Evolutionary conservation across 2,888 invertebrate species (phyloP), one percentile per base, ranked within the genome.

Genomic region (Koerneria pararmatus): DNA sequence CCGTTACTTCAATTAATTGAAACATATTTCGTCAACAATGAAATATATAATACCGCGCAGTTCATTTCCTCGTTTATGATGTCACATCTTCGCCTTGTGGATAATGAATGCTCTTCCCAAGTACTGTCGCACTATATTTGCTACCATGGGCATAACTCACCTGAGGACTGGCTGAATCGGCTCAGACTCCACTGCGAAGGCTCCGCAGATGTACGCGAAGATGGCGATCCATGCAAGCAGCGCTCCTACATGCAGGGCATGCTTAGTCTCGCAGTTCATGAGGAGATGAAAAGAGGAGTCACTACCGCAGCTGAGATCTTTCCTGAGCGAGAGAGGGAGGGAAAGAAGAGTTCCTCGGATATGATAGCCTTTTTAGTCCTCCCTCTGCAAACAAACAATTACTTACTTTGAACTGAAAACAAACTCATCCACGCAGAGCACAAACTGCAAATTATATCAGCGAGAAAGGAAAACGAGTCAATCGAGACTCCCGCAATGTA

Each of bases 131-230:
- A n/a, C n/a, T n/a, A n/a, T n/a, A n/a, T n/a, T n/a, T n/a, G n/a
- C n/a, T 6, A 22, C 11, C 22, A 46, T 8, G 22, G 51, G 31
- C 19, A 8, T 11, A 41, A 62, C 69, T 48, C 24, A 76, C 76
- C 71, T 70, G 68, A 71, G 71, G 56, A 77, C 46, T 24, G 76
- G 73, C 62, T 72, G 68, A 37, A 75, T 70, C 31, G 56, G 56
- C 31, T 29, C 31, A n/a, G 54, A 35, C 34, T 62, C 63, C 29
- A 61, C 51, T 37, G 73, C 72, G 69, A 81, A 72, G 19, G 78
- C 79, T 63, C 79, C 78, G 65, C 78, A 79, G 56, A 79, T 65
- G 66, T 77, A 75, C 70, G 80, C 77, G 61, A 80, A 80, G 53
- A 77, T 60, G 51, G 67, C 74, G 58, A 80, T 77, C 80, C 81